Evolutionary conservation across 2,113 vertebrate genomes (phyloP).

Genomic region (Thunnus maccoyii): DNA sequence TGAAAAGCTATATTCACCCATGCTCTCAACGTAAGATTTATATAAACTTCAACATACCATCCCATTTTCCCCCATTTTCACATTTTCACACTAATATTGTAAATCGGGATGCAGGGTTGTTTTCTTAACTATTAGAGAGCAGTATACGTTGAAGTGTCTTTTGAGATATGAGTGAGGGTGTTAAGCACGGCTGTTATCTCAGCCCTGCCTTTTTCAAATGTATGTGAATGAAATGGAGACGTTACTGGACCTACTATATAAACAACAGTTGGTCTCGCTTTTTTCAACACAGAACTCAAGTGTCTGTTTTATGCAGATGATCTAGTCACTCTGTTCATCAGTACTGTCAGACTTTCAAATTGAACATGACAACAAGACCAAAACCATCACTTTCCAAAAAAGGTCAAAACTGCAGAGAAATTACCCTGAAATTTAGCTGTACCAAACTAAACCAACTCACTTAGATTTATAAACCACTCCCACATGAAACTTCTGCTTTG

Average conservation of each 20-base stretch:
- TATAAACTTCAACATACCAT: no score
- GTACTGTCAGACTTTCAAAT: neutral
- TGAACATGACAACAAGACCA: neutral
- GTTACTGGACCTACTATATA: neutral
- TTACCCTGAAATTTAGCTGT: neutral
- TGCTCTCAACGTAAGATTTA: neutral
- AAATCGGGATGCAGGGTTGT: no score
- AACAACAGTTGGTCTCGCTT: neutral
- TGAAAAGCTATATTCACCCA: no score
- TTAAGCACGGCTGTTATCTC: neutral
- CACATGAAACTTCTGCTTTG: constrained; percentile 6
- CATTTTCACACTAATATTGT: no score
- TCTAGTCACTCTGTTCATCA: neutral
- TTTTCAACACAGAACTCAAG: neutral
- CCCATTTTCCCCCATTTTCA: no score
- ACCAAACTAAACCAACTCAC: neutral
- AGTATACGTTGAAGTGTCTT: no score
- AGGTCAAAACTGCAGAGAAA: neutral
- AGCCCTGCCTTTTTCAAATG: neutral
- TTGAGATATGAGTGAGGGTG: no score
- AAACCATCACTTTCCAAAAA: neutral
- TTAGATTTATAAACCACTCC: neutral
- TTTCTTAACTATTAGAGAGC: no score
- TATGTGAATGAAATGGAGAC: neutral
- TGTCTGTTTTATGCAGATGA: neutral